Base-by-base conservation (phyloP, 1,140 invertebrate species). In the Aphaenogaster ashmeadi region DNA sequence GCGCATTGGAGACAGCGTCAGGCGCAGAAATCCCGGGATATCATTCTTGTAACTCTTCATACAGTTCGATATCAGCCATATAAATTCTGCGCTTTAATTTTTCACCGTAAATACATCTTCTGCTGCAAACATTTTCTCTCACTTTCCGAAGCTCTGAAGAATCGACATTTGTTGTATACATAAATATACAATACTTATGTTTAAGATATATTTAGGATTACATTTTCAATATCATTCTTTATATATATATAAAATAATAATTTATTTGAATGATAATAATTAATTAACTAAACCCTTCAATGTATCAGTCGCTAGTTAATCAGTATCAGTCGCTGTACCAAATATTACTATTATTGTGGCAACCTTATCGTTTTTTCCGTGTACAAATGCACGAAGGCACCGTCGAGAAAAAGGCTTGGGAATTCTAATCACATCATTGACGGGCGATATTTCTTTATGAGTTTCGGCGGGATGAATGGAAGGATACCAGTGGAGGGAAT, bases 361-460 rank as follows among this genome's bases (percentile, higher is more conserved):
- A 27, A 27, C 27, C 27, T 27, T 27, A 27, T 27, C 27, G 27
- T 27, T 27, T 27, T 27, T 27, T 27, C 27, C 27, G 27, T 27
- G 27, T 21, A 7, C 21, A 83, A 69, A 56, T n/a, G n/a, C 3
- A 15, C 8, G 8, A 13, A 21, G 21, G 9, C 13, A 27, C 15
- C n/a, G 15, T 13, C 27, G 44, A 8, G 18, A 21, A 9, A 44
- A 78, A 50, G 9, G 18, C 15, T 67, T 15, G n/a, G n/a, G 8
- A 15, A 58, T 50, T 60, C 47, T 62, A 47, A 83, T 47, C 67
- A 36, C 54, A 21, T 47, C 52, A 54, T n/a, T 44, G 38, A 72
- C 47, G 77, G 5, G 18, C 36, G 64, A 81, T 50, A 75, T 47
- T 47, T 84, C 21, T 54, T 84, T 75, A 60, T 36, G 44, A 84